Conservation (phyloP, 2,113 vertebrate genomes). For the Bufo bufo region DNA sequence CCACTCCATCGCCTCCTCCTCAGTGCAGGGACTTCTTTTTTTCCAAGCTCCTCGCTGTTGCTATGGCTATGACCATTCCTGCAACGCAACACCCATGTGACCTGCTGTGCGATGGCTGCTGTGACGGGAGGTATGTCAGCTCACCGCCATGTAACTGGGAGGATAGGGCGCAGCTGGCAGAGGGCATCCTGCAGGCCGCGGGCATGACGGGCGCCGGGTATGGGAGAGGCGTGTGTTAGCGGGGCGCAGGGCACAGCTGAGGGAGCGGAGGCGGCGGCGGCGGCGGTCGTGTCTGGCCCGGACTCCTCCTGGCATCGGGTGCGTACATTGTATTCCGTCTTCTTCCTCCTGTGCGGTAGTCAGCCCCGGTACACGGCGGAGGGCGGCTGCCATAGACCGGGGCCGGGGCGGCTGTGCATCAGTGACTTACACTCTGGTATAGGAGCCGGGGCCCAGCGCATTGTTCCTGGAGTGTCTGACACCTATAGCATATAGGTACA, state of each 20-base stretch:
- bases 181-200: constrained; percentile 4
- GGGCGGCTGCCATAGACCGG: too few relatives aligned
- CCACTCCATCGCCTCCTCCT: neutral
- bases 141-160: neutral
- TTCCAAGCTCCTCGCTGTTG: constrained; percentile 62
- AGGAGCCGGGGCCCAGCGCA: too few relatives aligned
- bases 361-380: too few relatives aligned
- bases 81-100: constrained; percentile 65
- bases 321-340: neutral
- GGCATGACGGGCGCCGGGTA: constrained; percentile 5
- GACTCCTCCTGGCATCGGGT: constrained; percentile 29
- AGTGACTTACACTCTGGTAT: too few relatives aligned
- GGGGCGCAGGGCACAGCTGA: neutral
- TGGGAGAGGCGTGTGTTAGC: neutral
- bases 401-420: too few relatives aligned
- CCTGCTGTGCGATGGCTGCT: constrained; percentile 55
- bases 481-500: neutral
- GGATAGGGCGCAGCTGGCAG: neutral
- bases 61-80: constrained; percentile 72
- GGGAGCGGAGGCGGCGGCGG: neutral
- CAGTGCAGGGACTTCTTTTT: constrained; percentile 17
- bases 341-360: neutral
- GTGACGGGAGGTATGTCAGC: constrained; percentile 55
- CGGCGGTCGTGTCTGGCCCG: constrained; percentile 10
- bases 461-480: too few relatives aligned